Evolutionary conservation across 2,888 invertebrate genomes (phyloP), one percentile per base, ranked within the genome.

Genomic region (Himalopsyche japonica): DNA sequence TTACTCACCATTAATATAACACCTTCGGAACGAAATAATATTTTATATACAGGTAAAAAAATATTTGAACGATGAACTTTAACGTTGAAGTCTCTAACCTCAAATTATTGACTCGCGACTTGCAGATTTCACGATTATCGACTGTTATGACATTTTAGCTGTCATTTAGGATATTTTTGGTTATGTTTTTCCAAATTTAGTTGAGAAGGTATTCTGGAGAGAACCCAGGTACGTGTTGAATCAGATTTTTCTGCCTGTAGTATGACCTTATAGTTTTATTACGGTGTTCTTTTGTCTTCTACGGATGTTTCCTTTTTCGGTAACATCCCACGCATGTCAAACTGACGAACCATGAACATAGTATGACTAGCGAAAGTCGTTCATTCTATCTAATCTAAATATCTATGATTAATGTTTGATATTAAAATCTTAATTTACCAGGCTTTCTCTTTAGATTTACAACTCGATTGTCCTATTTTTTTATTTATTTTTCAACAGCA

Each of bases 51-150:
- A 57, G 10, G 57, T 57, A 57, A 20, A 57, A n/a, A 57, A 57
- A 7, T 43, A 43, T 57, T 57, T n/a, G 57, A 57, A 20, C 57
- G 20, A 20, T n/a, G 57, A 20, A 57, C 57, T 8, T 8, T 57
- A 57, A 20, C 57, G 57, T 57, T 20, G 20, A 8, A 24, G 24
- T 6, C 20, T 57, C 32, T 76, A 76, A 76, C 76, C 76, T 27
- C 76, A 34, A 76, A 76, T 76, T 30, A n/a, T 76, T 34, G 30
- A 27, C 32, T n/a, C 30, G 49, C 20, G 20, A 77, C n/a, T 76
- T 79, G 57, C 83, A 83, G 83, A 83, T 83, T 83, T 83, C 83
- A 12, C 27, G 77, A 77, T 83, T 83, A 83, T 80, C 83, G 83
- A 83, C 83, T 24, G 57, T 48, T 47, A 30, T 79, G 83, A 83